These are phyloP conservation scores for Paratrypauchen microcephalus DNA, from an alignment of 2,797 vertebrate species.

Conservation along the genomic window DNA sequence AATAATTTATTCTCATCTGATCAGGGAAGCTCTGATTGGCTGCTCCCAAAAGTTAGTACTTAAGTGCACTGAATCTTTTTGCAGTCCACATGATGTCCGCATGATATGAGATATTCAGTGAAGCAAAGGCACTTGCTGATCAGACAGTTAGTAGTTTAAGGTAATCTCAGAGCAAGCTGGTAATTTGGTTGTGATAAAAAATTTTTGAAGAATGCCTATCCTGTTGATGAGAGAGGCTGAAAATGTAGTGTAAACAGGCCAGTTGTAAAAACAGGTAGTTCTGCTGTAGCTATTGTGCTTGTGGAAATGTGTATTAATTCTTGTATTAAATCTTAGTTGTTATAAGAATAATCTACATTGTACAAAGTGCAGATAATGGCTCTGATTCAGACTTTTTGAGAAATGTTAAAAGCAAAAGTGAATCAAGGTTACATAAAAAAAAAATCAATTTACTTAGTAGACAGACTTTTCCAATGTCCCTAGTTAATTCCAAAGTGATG, in stretches of 20 bases:
- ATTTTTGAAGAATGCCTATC: neutral
- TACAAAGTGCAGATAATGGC: neutral
- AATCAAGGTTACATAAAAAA: conserved; percentile 10
- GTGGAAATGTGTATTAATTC: neutral
- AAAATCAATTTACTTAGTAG: too few relatives aligned
- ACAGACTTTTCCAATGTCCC: neutral
- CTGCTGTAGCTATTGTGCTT: neutral
- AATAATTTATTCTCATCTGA: neutral
- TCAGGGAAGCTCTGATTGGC: neutral
- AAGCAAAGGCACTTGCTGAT: neutral
- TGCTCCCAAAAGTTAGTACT: neutral
- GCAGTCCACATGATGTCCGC: neutral
- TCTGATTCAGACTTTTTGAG: conserved; percentile 13
- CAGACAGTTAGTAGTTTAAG: neutral
- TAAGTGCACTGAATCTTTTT: neutral
- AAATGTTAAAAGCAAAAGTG: conserved; percentile 25
- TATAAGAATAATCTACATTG: too few relatives aligned
- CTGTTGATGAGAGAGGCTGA: neutral
- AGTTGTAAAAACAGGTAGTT: neutral
- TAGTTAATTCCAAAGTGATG: neutral
- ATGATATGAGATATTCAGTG: neutral
- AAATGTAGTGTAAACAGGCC: neutral
- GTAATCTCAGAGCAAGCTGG: neutral
- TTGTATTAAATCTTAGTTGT: too few relatives aligned
- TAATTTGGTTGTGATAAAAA: neutral